phyloP scores from a whole-genome alignment of 2,888 invertebrate genomes.

The Sabatieria punctata region DNA sequence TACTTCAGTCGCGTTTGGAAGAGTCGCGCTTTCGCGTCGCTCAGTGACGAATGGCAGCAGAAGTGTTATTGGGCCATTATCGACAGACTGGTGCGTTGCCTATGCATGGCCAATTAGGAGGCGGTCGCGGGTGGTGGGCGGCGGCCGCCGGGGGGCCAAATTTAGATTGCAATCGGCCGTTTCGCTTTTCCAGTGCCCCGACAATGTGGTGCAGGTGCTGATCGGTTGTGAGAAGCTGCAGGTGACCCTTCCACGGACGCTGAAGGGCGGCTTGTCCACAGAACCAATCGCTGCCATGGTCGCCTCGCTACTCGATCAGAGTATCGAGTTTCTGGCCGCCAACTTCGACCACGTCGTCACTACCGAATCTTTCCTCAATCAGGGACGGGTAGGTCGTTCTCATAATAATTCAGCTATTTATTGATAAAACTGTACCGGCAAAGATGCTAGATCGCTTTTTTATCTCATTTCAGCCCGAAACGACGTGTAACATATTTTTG shows the following conservation, averaged over 20 bases:
- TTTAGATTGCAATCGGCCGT: too few relatives aligned
- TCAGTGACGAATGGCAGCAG: slow-evolving; percentile 50
- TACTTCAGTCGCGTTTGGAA: slow-evolving; percentile 78
- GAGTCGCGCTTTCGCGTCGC: slow-evolving; percentile 64
- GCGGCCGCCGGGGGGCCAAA: too few relatives aligned
- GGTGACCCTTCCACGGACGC: slow-evolving; percentile 46
- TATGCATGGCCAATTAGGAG: too few relatives aligned
- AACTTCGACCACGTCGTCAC: slow-evolving; percentile 58
- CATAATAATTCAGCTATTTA: background rate
- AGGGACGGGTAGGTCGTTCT: slow-evolving; percentile 40
- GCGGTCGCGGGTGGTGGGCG: too few relatives aligned
- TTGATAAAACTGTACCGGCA: too few relatives aligned
- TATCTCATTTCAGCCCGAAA: too few relatives aligned
- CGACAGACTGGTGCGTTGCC: slow-evolving; percentile 21
- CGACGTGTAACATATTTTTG: too few relatives aligned
- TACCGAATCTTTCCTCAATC: slow-evolving; percentile 47
- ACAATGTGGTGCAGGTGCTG: slow-evolving; percentile 63
- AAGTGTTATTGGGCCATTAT: slow-evolving; percentile 23
- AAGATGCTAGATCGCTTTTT: too few relatives aligned
- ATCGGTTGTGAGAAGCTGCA: slow-evolving; percentile 63
- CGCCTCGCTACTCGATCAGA: slow-evolving; percentile 58
- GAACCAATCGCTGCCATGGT: slow-evolving; percentile 59
- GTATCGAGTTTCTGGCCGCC: slow-evolving; percentile 58
- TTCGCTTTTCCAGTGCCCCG: slow-evolving; percentile 44
- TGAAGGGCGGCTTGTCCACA: slow-evolving; percentile 55